phyloP scores from a whole-genome alignment of 1,140 invertebrate species.

The Asbolus verrucosus region DNA sequence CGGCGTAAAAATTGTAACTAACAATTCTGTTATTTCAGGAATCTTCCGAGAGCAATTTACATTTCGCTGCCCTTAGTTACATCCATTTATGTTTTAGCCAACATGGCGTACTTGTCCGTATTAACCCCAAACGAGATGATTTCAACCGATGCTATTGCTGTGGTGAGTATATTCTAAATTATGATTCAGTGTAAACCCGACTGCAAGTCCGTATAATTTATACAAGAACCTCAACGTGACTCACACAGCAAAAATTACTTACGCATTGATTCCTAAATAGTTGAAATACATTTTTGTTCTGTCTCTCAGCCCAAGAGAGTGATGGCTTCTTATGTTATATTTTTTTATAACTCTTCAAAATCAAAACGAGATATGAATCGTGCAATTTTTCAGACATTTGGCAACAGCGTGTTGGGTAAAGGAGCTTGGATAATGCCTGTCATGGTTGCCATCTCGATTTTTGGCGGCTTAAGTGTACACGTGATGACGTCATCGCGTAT shows the following conservation, averaged over 20 bases:
- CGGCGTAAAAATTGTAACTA: constrained; percentile 3
- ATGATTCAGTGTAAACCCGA: too few species aligned
- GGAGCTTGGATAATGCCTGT: constrained; percentile 85
- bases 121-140: constrained; percentile 85
- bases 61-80: constrained; percentile 94
- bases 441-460: constrained; percentile 86
- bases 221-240: too few species aligned
- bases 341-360: constrained; percentile 22
- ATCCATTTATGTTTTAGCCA: constrained; percentile 90
- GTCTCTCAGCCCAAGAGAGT: neutral
- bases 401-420: constrained; percentile 77
- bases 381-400: constrained; percentile 79
- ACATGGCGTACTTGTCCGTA: constrained; percentile 94
- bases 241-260: too few species aligned
- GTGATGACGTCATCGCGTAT: constrained; percentile 92
- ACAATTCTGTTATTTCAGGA: constrained; percentile 70
- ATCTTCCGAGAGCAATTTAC: constrained; percentile 94
- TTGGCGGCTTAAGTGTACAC: constrained; percentile 88
- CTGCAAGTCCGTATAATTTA: too few species aligned
- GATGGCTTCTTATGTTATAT: too few species aligned
- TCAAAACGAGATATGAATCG: too few species aligned
- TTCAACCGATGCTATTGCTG: constrained; percentile 91
- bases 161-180: too few species aligned
- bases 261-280: too few species aligned
- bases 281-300: neutral